Base-by-base conservation (phyloP, 2,113 vertebrate species). In the Silurus glanis region DNA sequence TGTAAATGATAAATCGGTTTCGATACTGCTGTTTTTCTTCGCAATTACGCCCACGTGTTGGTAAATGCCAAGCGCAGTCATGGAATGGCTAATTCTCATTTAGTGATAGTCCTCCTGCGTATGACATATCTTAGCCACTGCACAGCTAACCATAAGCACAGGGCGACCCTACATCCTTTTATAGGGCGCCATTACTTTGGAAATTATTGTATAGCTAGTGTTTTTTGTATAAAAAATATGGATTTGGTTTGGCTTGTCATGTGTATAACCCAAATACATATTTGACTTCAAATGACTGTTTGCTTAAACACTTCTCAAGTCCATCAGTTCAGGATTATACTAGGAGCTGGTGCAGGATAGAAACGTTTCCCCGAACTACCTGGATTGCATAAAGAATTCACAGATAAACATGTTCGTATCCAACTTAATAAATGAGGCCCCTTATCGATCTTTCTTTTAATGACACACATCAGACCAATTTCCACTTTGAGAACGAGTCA, bases 341-440 rank as follows among this genome's bases (percentile, higher is more conserved):
- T 21, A 21, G 71, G 7, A 47, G 71, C 17, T 49, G 4, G 3
- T 49, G 67, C 8, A 8, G 28, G 67, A 16, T 37, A 37, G 37
- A 45, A 74, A 74, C 9, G 19, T 23, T 75, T 75, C 23, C 47
- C 47, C 7, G 9, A n/a, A 12, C 72, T 6, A 75, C 9, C 5
- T 7, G 23, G 21, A 53, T 13, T 56, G 23, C 21, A 1, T 8
- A 56, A 55, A 76, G 16, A 6, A 21, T 51, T 75, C 49, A 51
- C 6, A 78, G n/a, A n/a, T n/a, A 66, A 80, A 45, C 55, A 28
- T 10, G 53, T 19, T 58, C 16, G 16, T 19, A 58, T 37, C 1
- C 28, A 21, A 16, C 25, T 59, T 80, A 25, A 80, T 80, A 80
- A 80, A 80, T 37, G 56, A 80, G 78, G 78, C 78, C 55, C 74